Evolutionary conservation across 2,888 invertebrate genomes (phyloP).

Genomic region (Bruchidius siliquastri): DNA sequence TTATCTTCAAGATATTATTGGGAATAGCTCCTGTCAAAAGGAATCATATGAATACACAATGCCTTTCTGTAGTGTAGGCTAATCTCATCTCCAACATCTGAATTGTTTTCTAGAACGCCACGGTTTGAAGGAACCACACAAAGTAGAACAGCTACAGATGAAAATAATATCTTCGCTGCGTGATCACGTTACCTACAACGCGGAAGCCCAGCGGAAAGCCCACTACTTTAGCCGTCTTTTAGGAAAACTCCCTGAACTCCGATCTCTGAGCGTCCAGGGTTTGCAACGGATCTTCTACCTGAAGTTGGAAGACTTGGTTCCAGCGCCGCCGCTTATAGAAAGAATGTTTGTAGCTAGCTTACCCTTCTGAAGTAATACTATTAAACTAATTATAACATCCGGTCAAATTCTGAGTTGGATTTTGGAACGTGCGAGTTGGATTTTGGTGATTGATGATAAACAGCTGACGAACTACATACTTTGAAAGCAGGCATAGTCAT

Average conservation of each 20-base stretch:
- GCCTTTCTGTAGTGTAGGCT: too few species aligned
- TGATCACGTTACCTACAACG: slow-evolving; percentile 92
- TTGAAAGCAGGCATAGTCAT: too few species aligned
- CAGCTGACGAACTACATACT: too few species aligned
- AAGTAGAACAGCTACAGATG: slow-evolving; percentile 93
- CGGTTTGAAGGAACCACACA: slow-evolving; percentile 84
- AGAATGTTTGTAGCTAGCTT: slow-evolving; percentile 93
- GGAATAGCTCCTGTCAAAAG: too few species aligned
- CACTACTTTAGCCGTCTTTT: slow-evolving; percentile 92
- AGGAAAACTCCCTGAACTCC: slow-evolving; percentile 87
- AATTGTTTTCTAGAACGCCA: slow-evolving; percentile 73
- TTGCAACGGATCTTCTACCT: slow-evolving; percentile 91
- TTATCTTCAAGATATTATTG: too few species aligned
- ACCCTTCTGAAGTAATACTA: slow-evolving; percentile 66
- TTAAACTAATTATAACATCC: neutral
- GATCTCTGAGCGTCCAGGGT: slow-evolving; percentile 89
- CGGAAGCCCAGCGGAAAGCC: slow-evolving; percentile 81
- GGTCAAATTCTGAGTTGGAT: neutral
- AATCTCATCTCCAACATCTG: too few species aligned
- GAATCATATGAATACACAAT: too few species aligned
- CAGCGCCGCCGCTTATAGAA: slow-evolving; percentile 88
- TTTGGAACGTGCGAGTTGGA: neutral
- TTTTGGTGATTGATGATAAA: neutral
- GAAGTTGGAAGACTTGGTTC: slow-evolving; percentile 87
- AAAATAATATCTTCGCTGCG: slow-evolving; percentile 92